A percentile compares a stretch with the other conserved stretches of the same genome.
These are phyloP conservation scores for Myotis myotis DNA, from an alignment of 2,797 vertebrate genomes.

Conservation along the genomic window DNA sequence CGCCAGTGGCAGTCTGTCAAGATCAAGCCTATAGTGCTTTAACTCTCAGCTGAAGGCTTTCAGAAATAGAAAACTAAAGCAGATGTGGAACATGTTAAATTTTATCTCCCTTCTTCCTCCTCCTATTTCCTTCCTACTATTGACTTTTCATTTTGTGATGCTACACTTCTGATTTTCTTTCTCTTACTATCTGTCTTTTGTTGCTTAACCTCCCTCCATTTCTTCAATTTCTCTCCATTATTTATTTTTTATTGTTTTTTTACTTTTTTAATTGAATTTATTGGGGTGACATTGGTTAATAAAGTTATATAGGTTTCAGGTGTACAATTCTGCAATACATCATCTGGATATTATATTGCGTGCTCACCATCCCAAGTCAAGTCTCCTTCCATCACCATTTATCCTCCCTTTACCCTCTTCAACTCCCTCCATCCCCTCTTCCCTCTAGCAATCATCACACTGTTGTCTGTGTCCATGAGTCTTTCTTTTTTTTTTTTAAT, in stretches of 20 bases:
- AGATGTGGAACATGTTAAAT: constrained; percentile 56
- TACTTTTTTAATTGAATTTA: neutral
- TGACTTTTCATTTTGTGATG: constrained; percentile 33
- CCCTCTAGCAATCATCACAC: neutral
- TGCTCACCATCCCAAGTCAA: neutral
- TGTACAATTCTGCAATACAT: neutral
- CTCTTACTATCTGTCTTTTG: neutral
- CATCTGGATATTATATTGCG: neutral
- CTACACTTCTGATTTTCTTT: neutral
- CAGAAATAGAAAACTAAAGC: constrained; percentile 63
- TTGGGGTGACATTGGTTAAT: neutral
- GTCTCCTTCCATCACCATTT: neutral
- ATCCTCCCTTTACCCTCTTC: neutral
- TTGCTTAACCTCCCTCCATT: constrained; percentile 1
- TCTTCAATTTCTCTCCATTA: constrained; percentile 1
- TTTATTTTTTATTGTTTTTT: neutral
- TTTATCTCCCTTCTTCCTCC: neutral
- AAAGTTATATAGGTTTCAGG: neutral
- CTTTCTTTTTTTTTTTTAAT: neutral
- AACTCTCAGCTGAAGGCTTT: constrained; percentile 40
- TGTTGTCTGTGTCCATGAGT: neutral
- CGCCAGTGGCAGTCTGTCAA: constrained; percentile 55
- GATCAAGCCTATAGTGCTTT: constrained; percentile 45
- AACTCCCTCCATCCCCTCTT: neutral
- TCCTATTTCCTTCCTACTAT: neutral